Evolutionary conservation across 2,888 invertebrate genomes (phyloP).

Genomic region (Masnerella sp.): DNA sequence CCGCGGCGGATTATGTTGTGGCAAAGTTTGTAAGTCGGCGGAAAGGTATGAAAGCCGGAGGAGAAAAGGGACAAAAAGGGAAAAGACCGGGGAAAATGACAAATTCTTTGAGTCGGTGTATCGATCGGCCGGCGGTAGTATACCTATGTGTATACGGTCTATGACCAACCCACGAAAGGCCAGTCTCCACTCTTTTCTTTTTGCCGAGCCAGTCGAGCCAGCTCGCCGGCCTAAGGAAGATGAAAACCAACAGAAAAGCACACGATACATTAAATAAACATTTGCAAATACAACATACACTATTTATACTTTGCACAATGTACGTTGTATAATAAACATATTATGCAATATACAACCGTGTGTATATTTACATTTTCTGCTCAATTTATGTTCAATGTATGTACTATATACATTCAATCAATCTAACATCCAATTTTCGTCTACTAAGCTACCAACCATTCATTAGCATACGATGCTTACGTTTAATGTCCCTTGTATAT

Average conservation of each 20-base stretch:
- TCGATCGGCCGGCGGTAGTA: conserved; percentile 21
- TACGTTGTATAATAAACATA: too few relatives aligned
- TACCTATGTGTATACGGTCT: too few relatives aligned
- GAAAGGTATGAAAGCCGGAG: background rate
- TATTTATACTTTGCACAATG: too few relatives aligned
- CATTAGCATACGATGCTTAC: too few relatives aligned
- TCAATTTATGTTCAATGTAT: too few relatives aligned
- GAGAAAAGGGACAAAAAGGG: conserved; percentile 4
- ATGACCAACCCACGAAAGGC: conserved; percentile 41
- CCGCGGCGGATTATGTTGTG: conserved; percentile 4
- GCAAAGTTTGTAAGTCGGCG: conserved; percentile 6
- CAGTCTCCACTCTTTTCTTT: conserved; percentile 35
- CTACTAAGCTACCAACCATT: too few relatives aligned
- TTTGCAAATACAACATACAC: too few relatives aligned
- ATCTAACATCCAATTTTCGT: too few relatives aligned
- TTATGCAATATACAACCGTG: too few relatives aligned
- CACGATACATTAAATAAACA: conserved; percentile 48
- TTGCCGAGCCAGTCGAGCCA: conserved; percentile 13
- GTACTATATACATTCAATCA: too few relatives aligned
- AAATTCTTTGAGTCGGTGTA: conserved; percentile 43
- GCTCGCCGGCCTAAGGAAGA: conserved; percentile 28
- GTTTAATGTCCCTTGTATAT: too few relatives aligned
- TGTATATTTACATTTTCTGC: too few relatives aligned
- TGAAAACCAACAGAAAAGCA: conserved; percentile 34
- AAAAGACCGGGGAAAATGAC: conserved; percentile 23